Base-by-base conservation (phyloP, 2,888 invertebrate species). In the Gari tellinella region DNA sequence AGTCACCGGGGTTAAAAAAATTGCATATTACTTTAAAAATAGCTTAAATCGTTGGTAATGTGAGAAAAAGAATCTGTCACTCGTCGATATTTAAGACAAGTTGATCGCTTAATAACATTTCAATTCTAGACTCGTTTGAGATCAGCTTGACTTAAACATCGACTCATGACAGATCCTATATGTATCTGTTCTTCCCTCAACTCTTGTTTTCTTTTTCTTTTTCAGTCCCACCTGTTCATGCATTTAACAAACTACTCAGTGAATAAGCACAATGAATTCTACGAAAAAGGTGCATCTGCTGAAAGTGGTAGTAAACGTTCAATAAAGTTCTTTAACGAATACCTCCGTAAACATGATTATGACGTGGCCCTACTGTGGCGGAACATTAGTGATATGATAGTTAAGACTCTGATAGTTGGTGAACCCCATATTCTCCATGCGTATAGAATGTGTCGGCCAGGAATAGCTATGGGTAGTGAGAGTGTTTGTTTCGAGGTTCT, bases 201-300 rank as follows among this genome's bases (percentile, higher is more conserved):
- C 4, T 31, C 14, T 14, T 48, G 8, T 14, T 8, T 46, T 10
- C 1, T 43, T 61, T 67, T 66, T 48, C 51, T 51, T 21, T 83
- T 84, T 55, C 86, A 92, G 92, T 87, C 85, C 64, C 89, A 88
- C 40, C 76, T 91, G 43, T 92, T 77, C 76, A 92, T 92, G 92
- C 92, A 92, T 84, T 84, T 92, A 80, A 92, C 92, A 17, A 92
- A 92, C 86, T 92, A 92, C 77, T 91, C 92, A 10, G 88, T 92
- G n/a, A 92, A 92, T 85, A 92, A 91, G 77, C 90, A 90, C 85
- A 92, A 88, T 72, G 90, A 90, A 41, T 84, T 78, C 64, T 92
- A 92, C 63, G 89, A 90, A 69, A 90, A 90, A 74, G 88, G 89
- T 31, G 84, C 80, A 7, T 81, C 86, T 1, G 68, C 81, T 3